Evolutionary conservation across 2,113 vertebrate species (phyloP).

Genomic region (Ceratotherium simum): DNA sequence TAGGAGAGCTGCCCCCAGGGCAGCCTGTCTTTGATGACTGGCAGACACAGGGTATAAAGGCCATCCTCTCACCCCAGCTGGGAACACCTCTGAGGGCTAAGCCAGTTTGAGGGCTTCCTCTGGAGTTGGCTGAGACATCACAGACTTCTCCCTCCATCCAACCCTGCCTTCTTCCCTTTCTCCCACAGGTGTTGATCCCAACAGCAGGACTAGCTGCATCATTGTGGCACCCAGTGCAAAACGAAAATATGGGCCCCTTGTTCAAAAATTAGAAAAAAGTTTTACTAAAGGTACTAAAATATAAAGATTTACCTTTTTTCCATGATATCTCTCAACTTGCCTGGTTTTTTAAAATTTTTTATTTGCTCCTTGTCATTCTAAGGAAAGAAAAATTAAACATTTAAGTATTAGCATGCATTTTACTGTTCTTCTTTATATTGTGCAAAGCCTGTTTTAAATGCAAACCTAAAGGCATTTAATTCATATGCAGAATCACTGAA

Average conservation of each 20-base stretch:
- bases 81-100: background rate
- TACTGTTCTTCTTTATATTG: background rate
- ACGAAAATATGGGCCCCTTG: background rate
- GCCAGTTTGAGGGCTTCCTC: background rate
- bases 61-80: background rate
- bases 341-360: background rate
- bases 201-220: background rate
- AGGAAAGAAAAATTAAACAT: background rate
- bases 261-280: background rate
- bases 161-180: background rate
- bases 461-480: background rate
- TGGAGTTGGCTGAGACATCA: background rate
- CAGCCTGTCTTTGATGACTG: background rate
- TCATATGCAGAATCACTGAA: background rate
- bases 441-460: background rate
- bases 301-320: background rate
- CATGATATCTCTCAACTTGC: background rate
- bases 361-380: background rate
- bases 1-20: background rate
- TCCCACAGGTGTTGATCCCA: background rate
- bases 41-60: background rate
- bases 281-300: background rate
- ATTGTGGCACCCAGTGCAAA: background rate
- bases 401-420: background rate
- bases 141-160: background rate